Evolutionary conservation across 2,888 invertebrate species (phyloP).

Genomic region (Melanostoma mellinum): DNA sequence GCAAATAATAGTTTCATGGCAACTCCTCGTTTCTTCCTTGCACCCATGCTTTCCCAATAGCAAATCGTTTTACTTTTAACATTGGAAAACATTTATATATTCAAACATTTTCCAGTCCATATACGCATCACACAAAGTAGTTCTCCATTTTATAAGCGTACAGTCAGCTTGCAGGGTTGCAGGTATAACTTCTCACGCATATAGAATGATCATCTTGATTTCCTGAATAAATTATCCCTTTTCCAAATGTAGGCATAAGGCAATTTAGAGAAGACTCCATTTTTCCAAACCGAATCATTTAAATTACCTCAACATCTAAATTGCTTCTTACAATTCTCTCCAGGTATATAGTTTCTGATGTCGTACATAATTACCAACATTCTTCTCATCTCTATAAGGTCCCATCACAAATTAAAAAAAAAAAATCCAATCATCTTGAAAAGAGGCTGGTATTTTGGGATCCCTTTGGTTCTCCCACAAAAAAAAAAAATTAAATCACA

Average conservation of each 20-base stretch:
- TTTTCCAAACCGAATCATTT: slow-evolving; percentile 49
- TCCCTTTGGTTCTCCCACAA: slow-evolving; percentile 55
- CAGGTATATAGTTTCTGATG: slow-evolving; percentile 34
- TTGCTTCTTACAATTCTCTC: slow-evolving; percentile 40
- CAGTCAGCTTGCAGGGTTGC: too few species aligned
- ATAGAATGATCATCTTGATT: slow-evolving; percentile 44
- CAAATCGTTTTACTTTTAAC: too few species aligned
- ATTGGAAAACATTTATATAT: too few species aligned
- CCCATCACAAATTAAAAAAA: slow-evolving; percentile 2
- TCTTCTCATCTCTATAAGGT: too few species aligned
- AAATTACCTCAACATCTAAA: slow-evolving; percentile 68
- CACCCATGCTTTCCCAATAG: too few species aligned
- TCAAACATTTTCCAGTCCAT: too few species aligned
- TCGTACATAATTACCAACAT: slow-evolving; percentile 50
- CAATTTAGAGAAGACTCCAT: slow-evolving; percentile 49
- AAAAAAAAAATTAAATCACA: slow-evolving; percentile 30
- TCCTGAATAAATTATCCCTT: slow-evolving; percentile 65
- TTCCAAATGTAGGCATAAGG: neutral
- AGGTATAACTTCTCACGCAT: slow-evolving; percentile 57
- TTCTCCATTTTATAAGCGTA: too few species aligned
- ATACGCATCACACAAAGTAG: too few species aligned
- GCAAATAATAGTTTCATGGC: too few species aligned
- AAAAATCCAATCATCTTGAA: slow-evolving; percentile 54
- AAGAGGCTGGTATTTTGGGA: slow-evolving; percentile 51
- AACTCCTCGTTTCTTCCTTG: too few species aligned